Evolutionary conservation across 37 sponge, comb jelly and placozoan species (phyloP), one percentile per base, ranked within the genome.

Genomic region (Diacarnus erythraeanus): DNA sequence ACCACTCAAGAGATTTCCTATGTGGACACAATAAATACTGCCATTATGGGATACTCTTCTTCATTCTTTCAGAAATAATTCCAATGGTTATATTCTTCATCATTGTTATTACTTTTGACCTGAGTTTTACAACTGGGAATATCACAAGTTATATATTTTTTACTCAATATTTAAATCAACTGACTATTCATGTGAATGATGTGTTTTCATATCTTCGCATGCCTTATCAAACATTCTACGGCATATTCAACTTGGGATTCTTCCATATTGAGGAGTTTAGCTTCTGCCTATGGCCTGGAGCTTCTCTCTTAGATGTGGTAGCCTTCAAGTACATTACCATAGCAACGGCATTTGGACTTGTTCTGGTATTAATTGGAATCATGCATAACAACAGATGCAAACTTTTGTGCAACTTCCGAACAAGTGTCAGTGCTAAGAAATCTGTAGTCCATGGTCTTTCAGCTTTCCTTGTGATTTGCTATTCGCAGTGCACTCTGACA

Each of bases 121-220:
- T 86, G 15, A 79, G 86, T 39, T 86, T 86, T 41, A 80, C 86
- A 54, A 74, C 86, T 38, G 86, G 86, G 3, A 38, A 42, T 23
- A 36, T 73, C 1, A 74, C 42, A 25, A 80, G 86, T 0, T 86
- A 79, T 23, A 74, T 86, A 42, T 39, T 86, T 30, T 86, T 86
- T 54, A 54, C 72, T 35, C 86, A 86, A n/a, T 8, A 78, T 21
- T 30, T 74, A 6, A 73, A 65, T 36, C 3, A 38, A 29, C 64
- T 77, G 37, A 26, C 79, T 26, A 22, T 86, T 21, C 59, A 72
- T 33, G 20, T 74, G 33, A 79, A 72, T 26, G 29, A 37, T 22
- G 21, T 0, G 39, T 21, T 31, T 15, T 18, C n/a, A 3, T 3
- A 25, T 26, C 73, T 82, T 18, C 36, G 59, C 31, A 25, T 21